These are phyloP conservation scores for Sapajus apella DNA, from an alignment of 2,113 vertebrate genomes.

Conservation along the genomic window DNA sequence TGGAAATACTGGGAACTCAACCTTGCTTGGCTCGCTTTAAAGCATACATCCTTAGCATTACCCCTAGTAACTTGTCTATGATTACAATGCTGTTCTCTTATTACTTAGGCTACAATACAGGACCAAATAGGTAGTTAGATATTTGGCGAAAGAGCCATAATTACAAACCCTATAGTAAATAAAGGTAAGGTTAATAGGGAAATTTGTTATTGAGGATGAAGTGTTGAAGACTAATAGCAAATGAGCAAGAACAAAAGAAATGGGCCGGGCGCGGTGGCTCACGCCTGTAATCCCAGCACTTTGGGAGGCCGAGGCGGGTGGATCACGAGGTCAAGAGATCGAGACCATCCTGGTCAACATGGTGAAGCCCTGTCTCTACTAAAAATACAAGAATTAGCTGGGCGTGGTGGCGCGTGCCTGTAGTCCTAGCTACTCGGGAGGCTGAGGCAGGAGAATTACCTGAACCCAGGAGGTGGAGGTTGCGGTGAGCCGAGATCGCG, in stretches of 20 bases:
- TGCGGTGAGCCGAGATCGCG: too few relatives aligned
- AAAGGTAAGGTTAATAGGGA: not conserved
- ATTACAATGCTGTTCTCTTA: not conserved
- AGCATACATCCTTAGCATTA: not conserved
- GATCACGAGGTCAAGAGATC: too few relatives aligned
- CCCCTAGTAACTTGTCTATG: not conserved
- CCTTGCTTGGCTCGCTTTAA: not conserved
- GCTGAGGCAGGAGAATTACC: too few relatives aligned
- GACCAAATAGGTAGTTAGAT: not conserved
- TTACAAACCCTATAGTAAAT: not conserved
- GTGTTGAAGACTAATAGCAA: not conserved
- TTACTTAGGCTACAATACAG: not conserved
- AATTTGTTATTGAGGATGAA: not conserved
- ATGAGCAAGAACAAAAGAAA: not conserved
- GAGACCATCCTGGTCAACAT: too few relatives aligned
- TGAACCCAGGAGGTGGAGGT: too few relatives aligned
- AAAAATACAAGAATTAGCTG: too few relatives aligned
- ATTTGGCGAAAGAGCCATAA: not conserved
- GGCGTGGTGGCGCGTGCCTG: too few relatives aligned
- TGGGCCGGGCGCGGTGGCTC: too few relatives aligned
- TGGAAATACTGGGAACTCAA: not conserved
- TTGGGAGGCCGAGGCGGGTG: too few relatives aligned
- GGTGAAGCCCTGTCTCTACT: too few relatives aligned
- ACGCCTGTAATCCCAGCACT: too few relatives aligned
- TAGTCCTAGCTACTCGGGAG: too few relatives aligned